phyloP scores from a whole-genome alignment of 2,888 invertebrate species.

The Arenicola marina region DNA sequence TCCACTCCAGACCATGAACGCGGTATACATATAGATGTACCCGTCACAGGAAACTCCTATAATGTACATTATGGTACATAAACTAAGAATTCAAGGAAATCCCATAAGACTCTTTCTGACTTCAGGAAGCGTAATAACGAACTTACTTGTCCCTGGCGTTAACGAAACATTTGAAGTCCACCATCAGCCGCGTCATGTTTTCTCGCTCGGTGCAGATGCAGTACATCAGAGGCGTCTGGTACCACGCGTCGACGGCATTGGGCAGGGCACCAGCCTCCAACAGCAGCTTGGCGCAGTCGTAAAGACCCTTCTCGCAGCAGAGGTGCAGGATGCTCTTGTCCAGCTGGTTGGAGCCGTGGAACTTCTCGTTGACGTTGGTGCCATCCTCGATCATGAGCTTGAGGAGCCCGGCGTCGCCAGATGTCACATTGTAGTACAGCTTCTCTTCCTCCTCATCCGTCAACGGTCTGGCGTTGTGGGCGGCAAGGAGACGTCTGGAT shows the following conservation, averaged over 20 bases:
- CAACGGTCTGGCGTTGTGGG: background rate
- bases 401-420: constrained; percentile 30
- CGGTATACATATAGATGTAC: too few relatives aligned
- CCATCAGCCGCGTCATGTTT: constrained; percentile 26
- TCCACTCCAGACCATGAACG: too few relatives aligned
- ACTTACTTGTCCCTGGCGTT: too few relatives aligned
- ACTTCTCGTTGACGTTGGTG: constrained; percentile 41
- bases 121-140: too few relatives aligned
- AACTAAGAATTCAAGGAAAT: too few relatives aligned
- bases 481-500: too few relatives aligned
- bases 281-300: constrained; percentile 37
- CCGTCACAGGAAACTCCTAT: too few relatives aligned
- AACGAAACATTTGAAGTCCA: too few relatives aligned
- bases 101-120: too few relatives aligned
- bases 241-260: constrained; percentile 14
- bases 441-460: constrained; percentile 5
- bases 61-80: too few relatives aligned
- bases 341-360: constrained; percentile 42
- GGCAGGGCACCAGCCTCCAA: constrained; percentile 12
- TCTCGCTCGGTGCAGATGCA: constrained; percentile 15
- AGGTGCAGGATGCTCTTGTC: constrained; percentile 49
- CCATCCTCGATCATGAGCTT: constrained; percentile 36
- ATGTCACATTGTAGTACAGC: constrained; percentile 36
- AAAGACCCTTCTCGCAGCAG: constrained; percentile 48
- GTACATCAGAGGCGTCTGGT: constrained; percentile 28